Conservation (phyloP, 1,140 invertebrate genomes). For the Colletes latitarsis region DNA sequence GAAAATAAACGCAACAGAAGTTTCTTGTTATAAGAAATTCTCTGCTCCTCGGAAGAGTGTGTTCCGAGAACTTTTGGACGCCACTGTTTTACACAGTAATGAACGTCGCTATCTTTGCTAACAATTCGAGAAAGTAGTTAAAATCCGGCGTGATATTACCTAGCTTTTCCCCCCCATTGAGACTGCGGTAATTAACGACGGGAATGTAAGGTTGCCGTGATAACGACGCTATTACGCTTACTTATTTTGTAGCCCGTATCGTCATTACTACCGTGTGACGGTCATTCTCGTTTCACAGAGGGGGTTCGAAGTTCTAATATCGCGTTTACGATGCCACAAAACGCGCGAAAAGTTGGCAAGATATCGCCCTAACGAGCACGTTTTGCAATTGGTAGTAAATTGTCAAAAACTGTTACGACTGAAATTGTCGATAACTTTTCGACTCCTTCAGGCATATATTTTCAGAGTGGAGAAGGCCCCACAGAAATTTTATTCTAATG, state of each 20-base stretch:
- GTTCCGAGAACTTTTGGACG: too few relatives aligned
- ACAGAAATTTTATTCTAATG: too few relatives aligned
- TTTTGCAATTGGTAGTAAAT: background rate
- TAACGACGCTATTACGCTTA: constrained; percentile 25
- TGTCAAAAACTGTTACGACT: background rate
- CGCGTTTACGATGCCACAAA: constrained; percentile 20
- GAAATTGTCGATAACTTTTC: too few relatives aligned
- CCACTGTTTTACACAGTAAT: too few relatives aligned
- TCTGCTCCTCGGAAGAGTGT: too few relatives aligned
- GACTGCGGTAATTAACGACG: background rate
- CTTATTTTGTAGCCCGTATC: constrained; percentile 8
- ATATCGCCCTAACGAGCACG: background rate
- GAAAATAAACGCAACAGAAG: too few relatives aligned
- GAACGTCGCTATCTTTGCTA: background rate
- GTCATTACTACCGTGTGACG: background rate
- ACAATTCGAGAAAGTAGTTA: background rate
- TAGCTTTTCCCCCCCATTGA: background rate
- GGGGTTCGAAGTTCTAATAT: constrained; percentile 21
- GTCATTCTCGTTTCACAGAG: background rate
- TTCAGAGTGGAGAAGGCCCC: too few relatives aligned
- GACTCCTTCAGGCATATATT: too few relatives aligned
- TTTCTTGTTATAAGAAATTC: too few relatives aligned
- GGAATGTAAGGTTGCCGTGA: constrained; percentile 1
- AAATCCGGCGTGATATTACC: background rate
- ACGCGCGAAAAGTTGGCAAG: background rate